Evolutionary conservation across 2,888 invertebrate species (phyloP), one percentile per base, ranked within the genome.

Genomic region (Drosophila diplacantha): DNA sequence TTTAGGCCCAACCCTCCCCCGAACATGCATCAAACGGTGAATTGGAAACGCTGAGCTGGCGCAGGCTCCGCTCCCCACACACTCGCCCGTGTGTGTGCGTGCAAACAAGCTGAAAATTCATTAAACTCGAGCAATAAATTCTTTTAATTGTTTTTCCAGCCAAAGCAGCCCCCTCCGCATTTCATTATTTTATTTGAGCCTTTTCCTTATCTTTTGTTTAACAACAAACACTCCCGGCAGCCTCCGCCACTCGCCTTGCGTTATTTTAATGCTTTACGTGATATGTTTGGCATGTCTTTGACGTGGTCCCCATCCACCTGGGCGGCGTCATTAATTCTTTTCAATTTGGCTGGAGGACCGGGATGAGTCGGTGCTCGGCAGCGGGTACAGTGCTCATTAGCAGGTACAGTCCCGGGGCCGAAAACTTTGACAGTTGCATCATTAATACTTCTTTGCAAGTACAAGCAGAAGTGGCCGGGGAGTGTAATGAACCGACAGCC

Each of bases 41-140:
- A 69, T 46, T 39, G 38, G 65, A 65, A 50, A 20, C 57, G 65
- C 66, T 65, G 65, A 55, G 64, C 49, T 50, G 59, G 57, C 24
- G 6, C 41, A 11, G 24, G 16, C n/a, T n/a, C 41, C 58, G 22
- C 22, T 22, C 5, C 22, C 22, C 22, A 22, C 22, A 12, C 5
- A 14, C 50, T 11, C 49, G 22, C 5, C 44, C 35, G 58, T 60
- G 54, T 57, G 51, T 61, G 55, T 62, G 66, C 61, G 69, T 65
- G 71, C 71, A 72, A 80, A 74, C 71, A 75, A 76, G 74, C 77
- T 82, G 72, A 77, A 77, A 82, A 82, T 82, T 80, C 82, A 80
- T 82, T 82, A 77, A 80, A 72, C 71, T 71, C 61, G 14, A 61
- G 75, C 72, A 71, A 82, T 82, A 80, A 82, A 82, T 80, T 80